Evolutionary conservation across 2,797 vertebrate genomes (phyloP).

Genomic region (Nothura maculosa): DNA sequence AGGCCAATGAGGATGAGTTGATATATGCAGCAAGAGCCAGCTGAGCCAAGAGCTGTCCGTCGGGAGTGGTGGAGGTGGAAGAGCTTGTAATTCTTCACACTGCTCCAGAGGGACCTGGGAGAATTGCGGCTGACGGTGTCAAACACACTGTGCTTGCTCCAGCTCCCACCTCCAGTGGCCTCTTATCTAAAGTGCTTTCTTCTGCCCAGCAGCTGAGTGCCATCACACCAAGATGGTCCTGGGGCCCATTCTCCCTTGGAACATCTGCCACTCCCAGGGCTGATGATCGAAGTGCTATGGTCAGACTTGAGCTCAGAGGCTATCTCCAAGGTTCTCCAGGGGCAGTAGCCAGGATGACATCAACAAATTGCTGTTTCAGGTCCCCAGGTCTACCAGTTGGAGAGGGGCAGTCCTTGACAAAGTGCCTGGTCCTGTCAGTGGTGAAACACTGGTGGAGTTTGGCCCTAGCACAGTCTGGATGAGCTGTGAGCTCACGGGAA

Average conservation of each 20-base stretch:
- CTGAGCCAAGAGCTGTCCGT: not conserved
- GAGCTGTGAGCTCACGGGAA: not conserved
- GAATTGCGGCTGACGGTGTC: slow-evolving; percentile 3
- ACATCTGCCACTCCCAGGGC: not conserved
- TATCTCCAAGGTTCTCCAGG: rapidly evolving
- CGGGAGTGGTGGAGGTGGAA: not conserved
- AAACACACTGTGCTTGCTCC: slow-evolving; percentile 21
- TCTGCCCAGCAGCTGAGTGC: slow-evolving; percentile 62
- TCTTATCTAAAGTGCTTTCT: slow-evolving; percentile 71
- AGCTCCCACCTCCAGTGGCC: not conserved
- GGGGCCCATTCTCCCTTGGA: not conserved
- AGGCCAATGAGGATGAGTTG: not conserved
- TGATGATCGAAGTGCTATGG: not conserved
- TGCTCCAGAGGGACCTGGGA: not conserved
- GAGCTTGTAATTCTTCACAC: not conserved
- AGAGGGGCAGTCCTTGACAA: not conserved
- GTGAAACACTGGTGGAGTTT: not conserved
- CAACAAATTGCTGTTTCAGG: rapidly evolving
- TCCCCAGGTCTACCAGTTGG: not conserved
- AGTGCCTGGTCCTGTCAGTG: not conserved
- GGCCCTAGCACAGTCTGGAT: not conserved
- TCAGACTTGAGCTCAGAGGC: not conserved
- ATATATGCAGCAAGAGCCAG: rapidly evolving
- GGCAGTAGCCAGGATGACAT: not conserved
- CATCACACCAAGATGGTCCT: slow-evolving; percentile 6